Evolutionary conservation across 2,797 vertebrate genomes (phyloP).

Genomic region (Lycodopsis pacificus): DNA sequence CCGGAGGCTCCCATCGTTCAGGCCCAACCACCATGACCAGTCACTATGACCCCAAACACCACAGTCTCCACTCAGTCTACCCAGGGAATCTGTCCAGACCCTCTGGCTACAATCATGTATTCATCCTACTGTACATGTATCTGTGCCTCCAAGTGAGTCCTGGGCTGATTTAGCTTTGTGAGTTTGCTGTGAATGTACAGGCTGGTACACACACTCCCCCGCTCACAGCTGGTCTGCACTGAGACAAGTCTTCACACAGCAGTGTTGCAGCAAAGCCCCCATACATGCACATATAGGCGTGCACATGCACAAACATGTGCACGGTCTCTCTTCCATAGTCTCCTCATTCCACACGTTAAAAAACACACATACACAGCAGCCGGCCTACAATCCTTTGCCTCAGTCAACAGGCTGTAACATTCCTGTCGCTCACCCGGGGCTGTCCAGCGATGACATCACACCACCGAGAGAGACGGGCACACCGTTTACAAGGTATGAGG

Average conservation of each 20-base stretch:
- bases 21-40: slow-evolving; percentile 9
- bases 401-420: slow-evolving; percentile 71
- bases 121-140: slow-evolving; percentile 47
- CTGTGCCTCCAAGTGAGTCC: slow-evolving; percentile 28
- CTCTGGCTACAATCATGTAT: slow-evolving; percentile 22
- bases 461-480: slow-evolving; percentile 28
- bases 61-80: slow-evolving; percentile 40
- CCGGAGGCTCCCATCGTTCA: slow-evolving; percentile 21
- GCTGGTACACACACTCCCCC: slow-evolving; percentile 44
- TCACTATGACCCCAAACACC: slow-evolving; percentile 31
- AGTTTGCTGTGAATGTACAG: slow-evolving; percentile 72
- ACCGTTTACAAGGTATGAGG: slow-evolving; percentile 53
- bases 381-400: slow-evolving; percentile 62
- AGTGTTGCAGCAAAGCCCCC: slow-evolving; percentile 58
- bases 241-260: slow-evolving; percentile 71
- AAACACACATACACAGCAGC: slow-evolving; percentile 47
- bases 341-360: slow-evolving; percentile 51
- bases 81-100: slow-evolving; percentile 11
- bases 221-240: slow-evolving; percentile 62
- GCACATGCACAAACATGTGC: slow-evolving; percentile 50
- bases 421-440: slow-evolving; percentile 52
- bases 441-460: slow-evolving; percentile 67
- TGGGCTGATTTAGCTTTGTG: slow-evolving; percentile 68
- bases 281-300: slow-evolving; percentile 42
- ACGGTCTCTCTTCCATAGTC: slow-evolving; percentile 30